A percentile compares a stretch with the other conserved stretches of the same genome.
These are phyloP conservation scores for Magallana ariakensis DNA, from an alignment of 1,140 invertebrate genomes.

Conservation along the genomic window DNA sequence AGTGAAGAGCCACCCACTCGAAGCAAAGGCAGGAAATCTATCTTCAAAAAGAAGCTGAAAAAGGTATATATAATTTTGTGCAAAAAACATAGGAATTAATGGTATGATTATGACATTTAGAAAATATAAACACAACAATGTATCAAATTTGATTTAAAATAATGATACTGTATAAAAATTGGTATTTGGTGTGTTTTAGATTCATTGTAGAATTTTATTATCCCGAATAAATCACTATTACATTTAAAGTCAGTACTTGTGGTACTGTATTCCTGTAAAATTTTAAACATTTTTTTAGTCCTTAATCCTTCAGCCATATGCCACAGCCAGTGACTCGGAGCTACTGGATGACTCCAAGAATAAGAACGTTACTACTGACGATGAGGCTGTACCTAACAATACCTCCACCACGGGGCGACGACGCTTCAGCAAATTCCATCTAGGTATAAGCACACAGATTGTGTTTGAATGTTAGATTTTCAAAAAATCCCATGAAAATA, in stretches of 20 bases:
- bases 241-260: no score
- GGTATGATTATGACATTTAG: no score
- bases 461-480: no score
- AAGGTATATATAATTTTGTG: constrained; percentile 63
- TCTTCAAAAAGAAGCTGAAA: constrained; percentile 76
- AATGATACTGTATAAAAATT: no score
- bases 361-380: constrained; percentile 73
- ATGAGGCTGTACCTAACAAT: constrained; percentile 68
- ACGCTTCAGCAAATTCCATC: constrained; percentile 77
- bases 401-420: constrained; percentile 72
- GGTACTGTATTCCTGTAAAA: no score
- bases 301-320: constrained; percentile 65
- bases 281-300: constrained; percentile 47
- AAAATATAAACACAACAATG: no score
- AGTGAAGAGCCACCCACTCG: constrained; percentile 52
- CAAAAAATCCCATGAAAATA: no score
- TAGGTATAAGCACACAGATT: constrained; percentile 60
- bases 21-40: constrained; percentile 70
- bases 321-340: constrained; percentile 77
- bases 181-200: no score
- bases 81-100: no score
- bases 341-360: constrained; percentile 71
- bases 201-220: no score
- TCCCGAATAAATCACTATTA: no score
- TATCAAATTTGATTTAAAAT: no score